These are phyloP conservation scores for Euura lappo DNA, from an alignment of 1,140 invertebrate species.

Conservation along the genomic window DNA sequence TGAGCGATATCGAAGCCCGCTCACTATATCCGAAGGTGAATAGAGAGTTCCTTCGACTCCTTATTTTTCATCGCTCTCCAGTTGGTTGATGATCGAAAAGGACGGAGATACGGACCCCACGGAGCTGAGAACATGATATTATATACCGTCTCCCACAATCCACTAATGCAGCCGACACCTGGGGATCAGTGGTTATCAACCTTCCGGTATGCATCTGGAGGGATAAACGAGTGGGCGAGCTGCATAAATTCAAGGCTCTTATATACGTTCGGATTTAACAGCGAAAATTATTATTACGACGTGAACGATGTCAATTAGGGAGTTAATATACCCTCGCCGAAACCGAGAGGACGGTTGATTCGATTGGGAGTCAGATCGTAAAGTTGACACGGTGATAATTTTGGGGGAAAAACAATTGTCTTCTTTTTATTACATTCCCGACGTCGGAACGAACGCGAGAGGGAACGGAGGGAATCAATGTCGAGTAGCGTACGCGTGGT, in stretches of 20 bases:
- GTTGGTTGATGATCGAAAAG: not conserved
- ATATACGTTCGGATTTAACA: too few species aligned
- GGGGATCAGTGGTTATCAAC: not conserved
- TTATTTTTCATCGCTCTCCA: not conserved
- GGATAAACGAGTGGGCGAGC: not conserved
- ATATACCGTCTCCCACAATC: conserved; percentile 2
- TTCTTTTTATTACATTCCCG: not conserved
- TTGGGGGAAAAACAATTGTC: not conserved
- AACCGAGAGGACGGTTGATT: too few species aligned
- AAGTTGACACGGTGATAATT: not conserved
- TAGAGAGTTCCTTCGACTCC: too few species aligned
- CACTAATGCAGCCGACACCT: not conserved
- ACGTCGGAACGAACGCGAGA: not conserved
- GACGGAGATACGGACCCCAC: not conserved
- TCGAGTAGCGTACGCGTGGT: not conserved
- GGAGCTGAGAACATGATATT: conserved; percentile 4
- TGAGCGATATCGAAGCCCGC: too few species aligned
- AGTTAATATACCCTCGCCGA: too few species aligned
- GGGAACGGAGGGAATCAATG: not conserved
- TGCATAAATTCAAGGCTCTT: not conserved
- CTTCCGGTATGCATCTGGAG: not conserved
- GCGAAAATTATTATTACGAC: too few species aligned
- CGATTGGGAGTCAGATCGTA: not conserved
- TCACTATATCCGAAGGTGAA: too few species aligned
- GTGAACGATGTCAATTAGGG: too few species aligned